phyloP scores from a whole-genome alignment of 2,888 invertebrate species.

The Xestia sexstrigata region DNA sequence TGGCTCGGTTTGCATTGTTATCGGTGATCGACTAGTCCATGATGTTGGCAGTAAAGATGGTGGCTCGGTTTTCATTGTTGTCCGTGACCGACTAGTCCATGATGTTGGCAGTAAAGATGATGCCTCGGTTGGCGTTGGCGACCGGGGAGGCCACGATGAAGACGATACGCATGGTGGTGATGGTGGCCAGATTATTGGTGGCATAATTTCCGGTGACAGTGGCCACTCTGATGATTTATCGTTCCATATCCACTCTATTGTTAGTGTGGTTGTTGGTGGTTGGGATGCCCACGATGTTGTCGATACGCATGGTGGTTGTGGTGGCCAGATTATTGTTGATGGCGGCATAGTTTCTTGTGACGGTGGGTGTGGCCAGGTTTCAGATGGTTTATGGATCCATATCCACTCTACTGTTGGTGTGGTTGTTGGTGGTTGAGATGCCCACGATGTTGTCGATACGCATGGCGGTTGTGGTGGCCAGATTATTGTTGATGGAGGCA shows the following conservation, averaged over 20 bases:
- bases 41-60: neutral
- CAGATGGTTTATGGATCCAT: neutral
- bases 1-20: neutral
- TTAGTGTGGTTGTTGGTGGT: neutral
- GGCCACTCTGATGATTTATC: neutral
- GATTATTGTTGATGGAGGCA: neutral
- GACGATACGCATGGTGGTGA: neutral
- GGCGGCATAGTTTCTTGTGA: neutral
- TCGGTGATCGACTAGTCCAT: too few relatives aligned
- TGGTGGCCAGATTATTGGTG: neutral
- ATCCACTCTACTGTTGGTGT: neutral
- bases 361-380: neutral
- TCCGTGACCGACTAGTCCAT: too few relatives aligned
- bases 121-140: neutral
- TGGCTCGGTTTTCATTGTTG: neutral
- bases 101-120: too few relatives aligned
- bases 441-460: neutral
- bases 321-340: neutral
- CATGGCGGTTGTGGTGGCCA: slow-evolving; percentile 5
- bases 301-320: too few relatives aligned
- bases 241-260: neutral
- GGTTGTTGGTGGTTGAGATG: neutral
- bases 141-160: neutral
- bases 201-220: neutral
- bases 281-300: too few relatives aligned